A percentile compares a stretch with the other conserved stretches of the same genome.
Evolutionary conservation across 2,797 vertebrate genomes (phyloP).

Genomic region (Xenentodon cancila): DNA sequence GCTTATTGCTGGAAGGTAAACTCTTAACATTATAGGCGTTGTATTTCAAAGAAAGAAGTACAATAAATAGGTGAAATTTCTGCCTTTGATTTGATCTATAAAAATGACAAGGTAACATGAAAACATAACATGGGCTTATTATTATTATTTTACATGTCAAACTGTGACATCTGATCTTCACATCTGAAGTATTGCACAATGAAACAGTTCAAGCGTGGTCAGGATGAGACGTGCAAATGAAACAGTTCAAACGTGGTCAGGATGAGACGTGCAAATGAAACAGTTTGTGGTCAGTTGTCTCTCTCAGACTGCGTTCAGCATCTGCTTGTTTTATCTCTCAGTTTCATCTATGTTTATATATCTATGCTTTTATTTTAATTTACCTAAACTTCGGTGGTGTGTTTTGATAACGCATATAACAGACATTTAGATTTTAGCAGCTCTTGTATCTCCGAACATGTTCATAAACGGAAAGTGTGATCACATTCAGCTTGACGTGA

Average conservation of each 20-base stretch:
- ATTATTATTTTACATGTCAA: background rate
- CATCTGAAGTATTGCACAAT: background rate
- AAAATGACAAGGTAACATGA: background rate
- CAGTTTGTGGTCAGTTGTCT: background rate
- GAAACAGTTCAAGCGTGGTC: background rate
- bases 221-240: conserved; percentile 1
- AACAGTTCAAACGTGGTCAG: background rate
- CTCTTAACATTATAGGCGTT: no score
- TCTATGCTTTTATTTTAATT: background rate
- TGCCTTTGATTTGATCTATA: no score
- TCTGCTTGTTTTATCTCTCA: background rate
- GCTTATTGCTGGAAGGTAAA: no score
- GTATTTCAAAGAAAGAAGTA: no score
- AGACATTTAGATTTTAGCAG: no score
- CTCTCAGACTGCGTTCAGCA: background rate
- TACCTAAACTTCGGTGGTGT: background rate
- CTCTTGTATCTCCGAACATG: background rate
- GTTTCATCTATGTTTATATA: background rate
- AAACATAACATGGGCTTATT: background rate
- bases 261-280: conserved; percentile 9
- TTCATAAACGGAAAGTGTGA: conserved; percentile 32
- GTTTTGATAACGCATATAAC: background rate
- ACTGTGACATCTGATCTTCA: background rate
- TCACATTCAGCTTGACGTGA: conserved; percentile 35
- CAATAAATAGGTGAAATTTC: no score